Evolutionary conservation across 2,113 vertebrate species (phyloP), one percentile per base, ranked within the genome.

Genomic region (Geothlypis trichas): DNA sequence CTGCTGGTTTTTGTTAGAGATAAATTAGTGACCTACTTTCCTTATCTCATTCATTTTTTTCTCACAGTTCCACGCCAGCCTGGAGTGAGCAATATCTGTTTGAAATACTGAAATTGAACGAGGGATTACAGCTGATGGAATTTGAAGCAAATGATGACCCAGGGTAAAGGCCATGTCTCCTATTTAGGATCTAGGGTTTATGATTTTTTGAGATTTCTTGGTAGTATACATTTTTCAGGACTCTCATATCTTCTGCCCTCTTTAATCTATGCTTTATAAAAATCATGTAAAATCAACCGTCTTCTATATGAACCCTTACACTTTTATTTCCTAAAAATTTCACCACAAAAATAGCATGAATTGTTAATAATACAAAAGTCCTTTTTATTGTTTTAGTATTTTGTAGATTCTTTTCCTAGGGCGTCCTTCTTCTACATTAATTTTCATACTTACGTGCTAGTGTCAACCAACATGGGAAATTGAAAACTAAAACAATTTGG

Each of bases 91-190:
- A 99, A 98, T 24, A 98, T 58, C 97, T 99, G 55, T 98, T 99
- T 73, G 98, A 98, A 93, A 96, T 98, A 95, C 98, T 94, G 99
- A 99, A 97, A 99, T 99, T 78, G 99, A 99, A 98, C 97, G 98
- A 90, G 99, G 99, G 67, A 98, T 99, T 97, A 99, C 98, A 2
- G 99, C 99, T 0, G 99, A 99, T 12, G 97, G 97, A 98, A 11
- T 99, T 97, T 42, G 98, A 99, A 96, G 98, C 98, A 44, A 98
- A 98, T 1, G 99, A 99, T 49, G 99, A 99, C 89, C 98, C 99
- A 98, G 99, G 99, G 99, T 99, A 98, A 97, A 47, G 26, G 30
- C 17, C 37, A 37, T 1, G 1, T 35, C 52, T 89, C 15, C 46
- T 68, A 10, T 42, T 37, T 31, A 49, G 8, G 7, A 46, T 8